phyloP scores from a whole-genome alignment of 2,797 vertebrate genomes.

The Alfaro cultratus region DNA sequence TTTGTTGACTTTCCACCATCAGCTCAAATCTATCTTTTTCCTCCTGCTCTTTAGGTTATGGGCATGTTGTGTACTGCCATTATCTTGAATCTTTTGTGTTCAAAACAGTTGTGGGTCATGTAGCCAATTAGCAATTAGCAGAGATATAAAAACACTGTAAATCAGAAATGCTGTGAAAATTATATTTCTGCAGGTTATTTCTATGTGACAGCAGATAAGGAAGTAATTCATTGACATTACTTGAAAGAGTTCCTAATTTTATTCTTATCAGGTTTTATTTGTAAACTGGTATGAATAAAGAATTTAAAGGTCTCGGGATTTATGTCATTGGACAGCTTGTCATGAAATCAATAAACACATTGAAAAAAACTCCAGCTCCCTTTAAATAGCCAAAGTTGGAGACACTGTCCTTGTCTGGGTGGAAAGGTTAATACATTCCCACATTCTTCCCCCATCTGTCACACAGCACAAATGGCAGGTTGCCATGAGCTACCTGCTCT shows the following conservation, averaged over 20 bases:
- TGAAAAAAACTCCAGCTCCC: background rate
- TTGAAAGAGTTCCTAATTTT: background rate
- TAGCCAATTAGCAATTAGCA: slow-evolving; percentile 24
- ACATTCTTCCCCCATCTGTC: slow-evolving; percentile 58
- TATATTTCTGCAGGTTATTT: slow-evolving; percentile 3
- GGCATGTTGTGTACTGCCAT: slow-evolving; percentile 6
- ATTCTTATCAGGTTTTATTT: background rate
- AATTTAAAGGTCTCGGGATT: background rate
- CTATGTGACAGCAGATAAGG: background rate
- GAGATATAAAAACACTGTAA: slow-evolving; percentile 11
- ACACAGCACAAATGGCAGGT: slow-evolving; percentile 31
- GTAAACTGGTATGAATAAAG: background rate
- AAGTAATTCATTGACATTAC: background rate
- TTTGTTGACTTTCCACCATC: background rate
- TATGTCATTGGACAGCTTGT: background rate
- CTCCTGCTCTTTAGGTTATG: background rate
- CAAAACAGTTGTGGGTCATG: slow-evolving; percentile 12
- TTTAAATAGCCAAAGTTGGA: slow-evolving; percentile 19
- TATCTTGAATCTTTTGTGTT: slow-evolving; percentile 8
- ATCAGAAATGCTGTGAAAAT: background rate
- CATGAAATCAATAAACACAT: background rate
- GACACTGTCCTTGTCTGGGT: slow-evolving; percentile 30
- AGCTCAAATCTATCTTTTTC: background rate
- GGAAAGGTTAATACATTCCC: slow-evolving; percentile 67
- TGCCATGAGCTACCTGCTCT: slow-evolving; percentile 33